Evolutionary conservation across 2,113 vertebrate species (phyloP), one percentile per base, ranked within the genome.

Genomic region (Entomyzon cyanotis): DNA sequence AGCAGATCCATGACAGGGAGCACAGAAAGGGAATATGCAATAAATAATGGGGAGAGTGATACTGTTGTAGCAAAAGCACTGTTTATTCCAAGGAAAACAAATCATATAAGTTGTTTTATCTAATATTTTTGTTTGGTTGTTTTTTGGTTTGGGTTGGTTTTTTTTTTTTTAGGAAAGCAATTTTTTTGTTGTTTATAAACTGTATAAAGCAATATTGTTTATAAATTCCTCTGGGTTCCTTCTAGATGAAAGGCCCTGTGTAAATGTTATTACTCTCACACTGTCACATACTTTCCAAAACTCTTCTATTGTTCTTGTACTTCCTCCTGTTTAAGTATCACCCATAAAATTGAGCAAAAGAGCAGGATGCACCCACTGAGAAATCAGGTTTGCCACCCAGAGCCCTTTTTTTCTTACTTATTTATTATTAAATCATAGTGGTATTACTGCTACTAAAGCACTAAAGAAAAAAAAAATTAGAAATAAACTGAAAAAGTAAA

Each of bases 11-110:
- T 6, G 41, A 15, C 58, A 87, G 56, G 71, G 44, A 87, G 69
- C 65, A 74, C 7, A 67, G 77, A 62, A 47, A 55, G 68, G 59
- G 58, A 85, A 95, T 21, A 21, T 44, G 64, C 80, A 82, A 71
- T 71, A 95, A 96, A 94, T 92, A 92, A 84, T 0, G 30, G 75
- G 47, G 13, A 82, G 46, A 47, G 68, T 65, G 87, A 93, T 64
- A 50, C 25, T 80, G 58, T 5, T 88, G 74, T 27, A 94, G 91
- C 87, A 89, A 83, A 80, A 85, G 30, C 31, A 46, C 33, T 96
- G 96, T 97, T 97, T 97, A 96, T 89, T 79, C 53, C 82, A 96
- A 95, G 49, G 49, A 68, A 97, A 97, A 96, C 96, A 97, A 93
- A 75, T 79, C 71, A 71, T 64, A 22, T 12, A 90, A 92, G 78